Base-by-base conservation (phyloP, 2,888 invertebrate genomes). In the Nudaria mundana region DNA sequence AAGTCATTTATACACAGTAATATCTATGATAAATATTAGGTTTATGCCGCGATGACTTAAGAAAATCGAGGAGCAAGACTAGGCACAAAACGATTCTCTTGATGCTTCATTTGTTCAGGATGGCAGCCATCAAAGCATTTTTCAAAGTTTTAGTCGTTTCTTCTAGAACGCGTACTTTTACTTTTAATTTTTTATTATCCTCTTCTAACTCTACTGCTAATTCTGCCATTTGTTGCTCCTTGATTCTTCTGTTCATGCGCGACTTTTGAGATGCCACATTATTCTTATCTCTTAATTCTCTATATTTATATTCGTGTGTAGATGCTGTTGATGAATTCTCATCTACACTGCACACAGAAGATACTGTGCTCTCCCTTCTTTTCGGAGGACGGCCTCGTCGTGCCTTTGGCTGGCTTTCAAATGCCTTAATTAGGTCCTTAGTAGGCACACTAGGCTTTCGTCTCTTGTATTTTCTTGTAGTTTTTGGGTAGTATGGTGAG, bases 241-340 rank as follows among this genome's bases (percentile, higher is more conserved):
- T 91, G 64, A 77, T 79, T 76, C 94, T 94, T 52, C 94, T 90
- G 63, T 94, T 94, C 83, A 92, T 91, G 50, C 94, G 84, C 1
- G 94, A 94, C 56, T 92, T 91, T 57, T 94, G 90, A 26, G 94
- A 94, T 28, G 94, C 94, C 76, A 94, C 94, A 69, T 95, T 95
- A 76, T 95, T 95, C 70, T 93, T 94, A 66, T 93, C 93, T 39
- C 95, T 81, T 49, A 93, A 86, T 64, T 94, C 93, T 34, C 93
- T 84, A 70, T 94, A 94, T 51, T 89, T 91, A 30, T 73, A 69
- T 50, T 90, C 90, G 23, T 82, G 75, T 45, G 80, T 80, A 44
- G 88, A 84, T 29, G 70, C 63, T 36, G 64, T 75, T 40, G 79
- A 87, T 39, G 66, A 82, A 69, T 69, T 84, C 39, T 76, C 89